Conservation (phyloP, 1,140 invertebrate species). For the Fopius arisanus region DNA sequence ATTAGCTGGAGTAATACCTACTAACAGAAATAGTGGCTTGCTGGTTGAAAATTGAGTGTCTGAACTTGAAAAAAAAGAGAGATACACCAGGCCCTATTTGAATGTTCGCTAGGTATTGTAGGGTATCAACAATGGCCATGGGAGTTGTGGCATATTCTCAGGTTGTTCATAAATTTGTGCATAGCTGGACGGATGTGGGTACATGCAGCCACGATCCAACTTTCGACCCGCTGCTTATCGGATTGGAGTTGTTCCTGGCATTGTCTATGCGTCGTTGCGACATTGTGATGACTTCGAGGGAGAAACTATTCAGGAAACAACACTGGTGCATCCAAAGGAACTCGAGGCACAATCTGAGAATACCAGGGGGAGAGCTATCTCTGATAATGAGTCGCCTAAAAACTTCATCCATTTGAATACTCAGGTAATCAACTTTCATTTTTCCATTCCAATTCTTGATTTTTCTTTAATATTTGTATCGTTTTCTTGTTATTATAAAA, state of each 20-base stretch:
- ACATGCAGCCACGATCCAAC: conserved; percentile 55
- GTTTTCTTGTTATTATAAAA: neutral
- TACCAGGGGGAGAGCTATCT: neutral
- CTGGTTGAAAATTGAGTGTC: neutral
- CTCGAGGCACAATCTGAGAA: conserved; percentile 26
- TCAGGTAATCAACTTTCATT: conserved; percentile 21
- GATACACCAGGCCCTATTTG: conserved; percentile 25
- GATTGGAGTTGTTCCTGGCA: conserved; percentile 40
- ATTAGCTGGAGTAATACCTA: neutral
- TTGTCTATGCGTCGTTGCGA: conserved; percentile 45
- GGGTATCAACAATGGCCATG: neutral
- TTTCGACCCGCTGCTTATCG: conserved; percentile 46
- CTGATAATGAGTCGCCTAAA: neutral
- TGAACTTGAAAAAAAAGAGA: neutral
- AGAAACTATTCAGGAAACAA: conserved; percentile 41
- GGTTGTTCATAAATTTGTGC: conserved; percentile 46
- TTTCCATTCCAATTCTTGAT: neutral
- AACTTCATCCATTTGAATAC: conserved; percentile 4
- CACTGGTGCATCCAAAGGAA: conserved; percentile 31
- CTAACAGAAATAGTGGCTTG: neutral
- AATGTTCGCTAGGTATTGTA: conserved; percentile 35
- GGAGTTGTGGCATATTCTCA: conserved; percentile 13
- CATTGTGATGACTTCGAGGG: conserved; percentile 46
- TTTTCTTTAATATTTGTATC: neutral
- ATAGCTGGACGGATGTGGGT: conserved; percentile 56